phyloP scores from a whole-genome alignment of 2,888 invertebrate genomes.

The Nebria brevicollis region DNA sequence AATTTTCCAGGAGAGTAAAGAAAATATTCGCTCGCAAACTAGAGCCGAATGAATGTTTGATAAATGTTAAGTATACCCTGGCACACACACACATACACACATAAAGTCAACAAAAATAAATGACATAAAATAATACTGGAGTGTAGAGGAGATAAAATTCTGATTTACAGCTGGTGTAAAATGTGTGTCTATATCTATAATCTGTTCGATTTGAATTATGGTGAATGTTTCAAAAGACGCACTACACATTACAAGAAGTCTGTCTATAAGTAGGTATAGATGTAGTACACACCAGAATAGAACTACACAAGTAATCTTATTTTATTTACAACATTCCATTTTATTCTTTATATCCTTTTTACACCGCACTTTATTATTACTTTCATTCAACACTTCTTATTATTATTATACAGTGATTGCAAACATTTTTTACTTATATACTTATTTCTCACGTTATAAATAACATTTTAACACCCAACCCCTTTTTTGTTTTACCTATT shows the following conservation, averaged over 20 bases:
- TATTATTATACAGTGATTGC: not conserved
- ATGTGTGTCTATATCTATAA: conserved; percentile 36
- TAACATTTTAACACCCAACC: not conserved
- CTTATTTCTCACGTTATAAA: not conserved
- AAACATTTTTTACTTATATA: not conserved
- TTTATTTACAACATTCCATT: conserved; percentile 29
- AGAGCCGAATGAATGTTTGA: not conserved
- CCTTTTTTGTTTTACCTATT: not conserved
- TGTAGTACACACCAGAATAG: conserved; percentile 34
- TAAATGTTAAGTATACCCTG: conserved; percentile 23
- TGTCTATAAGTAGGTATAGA: conserved; percentile 15
- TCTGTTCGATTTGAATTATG: conserved; percentile 38
- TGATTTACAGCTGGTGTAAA: conserved; percentile 39
- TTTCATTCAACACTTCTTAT: not conserved
- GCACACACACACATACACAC: not conserved
- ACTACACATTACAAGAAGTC: conserved; percentile 33
- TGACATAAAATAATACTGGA: conserved; percentile 34
- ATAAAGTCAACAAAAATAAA: conserved; percentile 36
- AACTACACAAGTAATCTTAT: conserved; percentile 29
- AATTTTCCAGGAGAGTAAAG: conserved; percentile 12
- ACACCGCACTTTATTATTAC: not conserved
- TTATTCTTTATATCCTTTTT: not conserved
- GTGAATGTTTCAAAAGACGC: conserved; percentile 21
- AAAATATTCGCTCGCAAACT: not conserved
- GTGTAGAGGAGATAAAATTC: conserved; percentile 34